Evolutionary conservation across 2,888 invertebrate species (phyloP).

Genomic region (Dichetophora obliterata): DNA sequence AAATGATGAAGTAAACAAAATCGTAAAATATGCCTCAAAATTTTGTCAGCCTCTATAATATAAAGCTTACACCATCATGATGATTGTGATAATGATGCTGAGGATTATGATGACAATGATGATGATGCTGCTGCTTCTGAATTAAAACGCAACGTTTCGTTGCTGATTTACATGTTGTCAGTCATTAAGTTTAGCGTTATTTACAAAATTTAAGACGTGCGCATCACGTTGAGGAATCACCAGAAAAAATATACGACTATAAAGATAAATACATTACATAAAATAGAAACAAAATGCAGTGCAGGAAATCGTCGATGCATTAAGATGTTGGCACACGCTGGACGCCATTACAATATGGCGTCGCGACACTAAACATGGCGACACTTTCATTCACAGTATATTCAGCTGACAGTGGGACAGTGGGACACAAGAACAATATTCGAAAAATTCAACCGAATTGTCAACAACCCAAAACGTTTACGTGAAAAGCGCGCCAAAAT

Average conservation of each 20-base stretch:
- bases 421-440: no score
- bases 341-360: not conserved
- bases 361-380: not conserved
- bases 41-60: no score
- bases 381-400: constrained; percentile 11
- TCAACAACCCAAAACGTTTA: no score
- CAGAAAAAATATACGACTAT: not conserved
- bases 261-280: not conserved
- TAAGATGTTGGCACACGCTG: not conserved
- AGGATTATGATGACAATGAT: no score
- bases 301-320: constrained; percentile 7
- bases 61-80: no score
- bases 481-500: no score
- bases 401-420: not conserved
- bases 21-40: no score
- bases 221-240: constrained; percentile 2
- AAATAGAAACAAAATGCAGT: not conserved
- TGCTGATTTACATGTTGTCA: no score
- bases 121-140: not conserved
- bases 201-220: not conserved
- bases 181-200: no score
- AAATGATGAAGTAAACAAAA: no score
- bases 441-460: no score
- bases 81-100: no score
- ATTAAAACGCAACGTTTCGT: not conserved